Evolutionary conservation across 2,888 invertebrate genomes (phyloP).

Genomic region (Smittia aterrima): DNA sequence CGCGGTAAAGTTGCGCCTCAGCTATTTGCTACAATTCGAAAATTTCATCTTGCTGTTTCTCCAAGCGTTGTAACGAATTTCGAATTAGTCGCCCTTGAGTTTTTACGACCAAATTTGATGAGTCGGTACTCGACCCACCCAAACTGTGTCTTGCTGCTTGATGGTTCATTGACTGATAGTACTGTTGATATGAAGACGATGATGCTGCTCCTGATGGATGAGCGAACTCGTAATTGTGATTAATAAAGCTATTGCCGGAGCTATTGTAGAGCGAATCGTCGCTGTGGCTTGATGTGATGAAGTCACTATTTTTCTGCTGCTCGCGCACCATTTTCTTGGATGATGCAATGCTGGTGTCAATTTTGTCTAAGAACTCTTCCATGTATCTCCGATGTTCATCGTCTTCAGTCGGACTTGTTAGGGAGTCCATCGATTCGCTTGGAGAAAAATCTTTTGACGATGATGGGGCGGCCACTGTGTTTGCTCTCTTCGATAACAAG

Average conservation of each 20-base stretch:
- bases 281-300: conserved; percentile 78
- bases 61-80: conserved; percentile 75
- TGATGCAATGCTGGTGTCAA: conserved; percentile 79
- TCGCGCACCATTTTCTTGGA: conserved; percentile 72
- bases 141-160: conserved; percentile 49
- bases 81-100: conserved; percentile 78
- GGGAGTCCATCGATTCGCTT: conserved; percentile 55
- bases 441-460: conserved; percentile 44
- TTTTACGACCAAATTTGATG: conserved; percentile 58
- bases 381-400: conserved; percentile 73
- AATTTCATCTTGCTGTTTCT: conserved; percentile 83
- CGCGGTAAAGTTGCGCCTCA: conserved; percentile 34
- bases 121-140: conserved; percentile 58
- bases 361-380: conserved; percentile 76
- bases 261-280: conserved; percentile 30
- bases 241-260: conserved; percentile 31
- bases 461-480: conserved; percentile 28
- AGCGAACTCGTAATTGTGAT: conserved; percentile 38
- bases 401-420: conserved; percentile 60
- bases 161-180: conserved; percentile 47
- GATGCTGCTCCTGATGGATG: conserved; percentile 49
- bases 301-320: conserved; percentile 62
- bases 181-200: conserved; percentile 45
- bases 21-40: conserved; percentile 79
- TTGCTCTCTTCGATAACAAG: conserved; percentile 31